Evolutionary conservation across 2,797 vertebrate species (phyloP).

Genomic region (Paramormyrops hopkinsi): DNA sequence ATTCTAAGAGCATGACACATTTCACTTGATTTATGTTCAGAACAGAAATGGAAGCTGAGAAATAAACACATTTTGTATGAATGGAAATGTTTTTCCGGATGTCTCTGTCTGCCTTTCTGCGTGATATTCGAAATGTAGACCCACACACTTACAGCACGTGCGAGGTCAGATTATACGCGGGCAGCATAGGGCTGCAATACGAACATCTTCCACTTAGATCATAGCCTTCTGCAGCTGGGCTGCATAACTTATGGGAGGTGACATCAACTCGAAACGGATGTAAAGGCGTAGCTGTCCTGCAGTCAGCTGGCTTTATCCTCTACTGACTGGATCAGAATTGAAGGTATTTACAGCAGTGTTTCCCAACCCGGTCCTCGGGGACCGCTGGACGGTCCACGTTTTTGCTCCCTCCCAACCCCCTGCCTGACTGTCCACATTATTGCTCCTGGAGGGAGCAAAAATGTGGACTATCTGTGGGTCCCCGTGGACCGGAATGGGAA

Average conservation of each 20-base stretch:
- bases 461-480: not conserved
- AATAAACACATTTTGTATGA: conserved; percentile 29
- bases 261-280: not conserved
- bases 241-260: not conserved
- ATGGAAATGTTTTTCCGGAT: conserved; percentile 20
- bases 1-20: conserved; percentile 41
- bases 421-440: not conserved
- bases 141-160: not conserved
- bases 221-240: not conserved
- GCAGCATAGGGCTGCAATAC: not conserved
- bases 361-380: not conserved
- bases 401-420: not conserved
- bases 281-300: not conserved
- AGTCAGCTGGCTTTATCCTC: not conserved
- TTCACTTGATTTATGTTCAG: conserved; percentile 34
- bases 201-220: not conserved
- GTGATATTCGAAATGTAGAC: conserved; percentile 1
- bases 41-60: conserved; percentile 46
- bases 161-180: not conserved
- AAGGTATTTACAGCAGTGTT: not conserved
- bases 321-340: not conserved
- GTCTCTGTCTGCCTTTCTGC: conserved; percentile 9
- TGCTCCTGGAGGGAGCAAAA: not conserved
- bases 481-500: not conserved
- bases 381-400: not conserved